These are phyloP conservation scores for Myrmecobius fasciatus DNA, from an alignment of 2,113 vertebrate genomes.

Conservation along the genomic window DNA sequence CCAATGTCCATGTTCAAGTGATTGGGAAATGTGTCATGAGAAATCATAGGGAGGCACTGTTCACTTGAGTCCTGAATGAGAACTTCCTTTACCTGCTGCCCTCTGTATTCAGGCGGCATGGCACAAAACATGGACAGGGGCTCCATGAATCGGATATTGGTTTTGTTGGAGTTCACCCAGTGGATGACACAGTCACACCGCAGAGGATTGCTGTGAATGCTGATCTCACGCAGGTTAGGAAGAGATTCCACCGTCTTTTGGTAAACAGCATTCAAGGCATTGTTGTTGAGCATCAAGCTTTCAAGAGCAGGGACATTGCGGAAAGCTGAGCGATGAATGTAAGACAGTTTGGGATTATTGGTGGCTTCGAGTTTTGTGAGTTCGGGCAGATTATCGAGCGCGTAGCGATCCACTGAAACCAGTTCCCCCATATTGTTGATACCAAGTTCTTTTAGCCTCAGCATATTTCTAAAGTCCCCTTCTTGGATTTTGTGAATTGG, in stretches of 20 bases:
- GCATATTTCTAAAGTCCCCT: conserved; percentile 97
- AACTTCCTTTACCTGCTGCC: conserved; percentile 92
- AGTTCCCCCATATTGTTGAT: conserved; percentile 99
- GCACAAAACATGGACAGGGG: conserved; percentile 96
- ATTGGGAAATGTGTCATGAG: conserved; percentile 92
- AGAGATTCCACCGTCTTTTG: conserved; percentile 93
- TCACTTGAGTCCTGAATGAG: conserved; percentile 89
- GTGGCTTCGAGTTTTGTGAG: conserved; percentile 98
- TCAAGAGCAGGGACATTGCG: conserved; percentile 95
- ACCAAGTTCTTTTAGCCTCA: conserved; percentile 94
- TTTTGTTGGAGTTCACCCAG: conserved; percentile 96
- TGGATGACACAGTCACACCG: conserved; percentile 96
- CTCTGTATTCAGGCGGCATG: conserved; percentile 91
- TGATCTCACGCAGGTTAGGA: conserved; percentile 96
- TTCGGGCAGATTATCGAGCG: conserved; percentile 96
- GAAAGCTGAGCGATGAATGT: conserved; percentile 93
- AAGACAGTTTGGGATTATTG: conserved; percentile 97
- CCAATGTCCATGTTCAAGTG: conserved; percentile 92
- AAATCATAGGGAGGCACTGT: conserved; percentile 96
- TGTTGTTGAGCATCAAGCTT: conserved; percentile 98
- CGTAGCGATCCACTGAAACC: conserved; percentile 92
- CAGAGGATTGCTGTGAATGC: conserved; percentile 96
- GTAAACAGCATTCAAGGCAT: conserved; percentile 94
- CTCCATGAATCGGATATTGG: conserved; percentile 97
- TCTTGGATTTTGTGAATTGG: conserved; percentile 96